A percentile compares a stretch with the other conserved stretches of the same genome.
Evolutionary conservation across 2,113 vertebrate genomes (phyloP).

Genomic region (Zapus hudsonius): DNA sequence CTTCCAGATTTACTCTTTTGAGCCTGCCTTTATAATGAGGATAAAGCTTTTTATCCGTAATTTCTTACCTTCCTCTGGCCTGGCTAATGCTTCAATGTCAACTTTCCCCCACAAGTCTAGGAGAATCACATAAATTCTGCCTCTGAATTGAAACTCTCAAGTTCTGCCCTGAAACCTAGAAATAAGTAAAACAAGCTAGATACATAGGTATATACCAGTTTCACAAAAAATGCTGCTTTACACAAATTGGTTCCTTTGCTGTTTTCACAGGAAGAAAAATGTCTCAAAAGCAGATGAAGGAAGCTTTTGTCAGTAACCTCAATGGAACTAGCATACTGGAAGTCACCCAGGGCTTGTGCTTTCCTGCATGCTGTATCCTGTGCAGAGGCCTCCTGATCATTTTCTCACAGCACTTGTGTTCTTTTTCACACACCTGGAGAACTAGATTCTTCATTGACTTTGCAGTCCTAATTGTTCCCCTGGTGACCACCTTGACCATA

Average conservation of each 20-base stretch:
- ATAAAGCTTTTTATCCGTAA: not conserved
- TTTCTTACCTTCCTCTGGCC: not conserved
- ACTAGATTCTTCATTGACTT: slow-evolving; percentile 91
- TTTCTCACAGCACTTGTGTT: slow-evolving; percentile 81
- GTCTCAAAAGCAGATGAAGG: slow-evolving; percentile 91
- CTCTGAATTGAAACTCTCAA: not conserved
- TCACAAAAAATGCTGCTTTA: slow-evolving; percentile 19
- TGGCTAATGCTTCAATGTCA: slow-evolving; percentile 20
- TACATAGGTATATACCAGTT: not conserved
- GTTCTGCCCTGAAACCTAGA: not conserved
- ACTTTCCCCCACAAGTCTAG: not conserved
- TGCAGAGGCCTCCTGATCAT: slow-evolving; percentile 91
- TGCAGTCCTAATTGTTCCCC: slow-evolving; percentile 87
- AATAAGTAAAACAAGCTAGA: slow-evolving; percentile 18
- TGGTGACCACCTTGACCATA: slow-evolving; percentile 90
- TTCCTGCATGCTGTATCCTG: slow-evolving; percentile 90
- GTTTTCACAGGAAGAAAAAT: slow-evolving; percentile 84
- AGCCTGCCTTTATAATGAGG: not conserved
- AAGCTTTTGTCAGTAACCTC: slow-evolving; percentile 94
- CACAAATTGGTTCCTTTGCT: slow-evolving; percentile 34
- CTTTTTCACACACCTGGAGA: slow-evolving; percentile 79
- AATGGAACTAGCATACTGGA: slow-evolving; percentile 94
- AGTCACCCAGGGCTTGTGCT: slow-evolving; percentile 87
- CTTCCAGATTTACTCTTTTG: not conserved
- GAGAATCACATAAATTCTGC: not conserved